These are phyloP conservation scores for Cordilura impudica DNA, from an alignment of 2,888 invertebrate genomes.

Conservation along the genomic window DNA sequence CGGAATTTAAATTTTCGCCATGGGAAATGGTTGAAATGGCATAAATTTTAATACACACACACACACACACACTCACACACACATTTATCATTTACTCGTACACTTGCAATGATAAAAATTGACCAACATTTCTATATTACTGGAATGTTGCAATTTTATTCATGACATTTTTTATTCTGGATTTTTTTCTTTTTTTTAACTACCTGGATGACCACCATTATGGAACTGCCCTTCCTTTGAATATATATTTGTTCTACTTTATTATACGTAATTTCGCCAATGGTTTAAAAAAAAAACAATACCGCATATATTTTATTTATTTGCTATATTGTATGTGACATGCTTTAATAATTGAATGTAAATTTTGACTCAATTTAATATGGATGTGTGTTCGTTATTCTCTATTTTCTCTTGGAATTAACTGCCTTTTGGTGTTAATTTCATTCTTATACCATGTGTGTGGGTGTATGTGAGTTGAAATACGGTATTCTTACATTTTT, in stretches of 20 bases:
- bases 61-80: constrained; percentile 8
- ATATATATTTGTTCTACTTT: not conserved
- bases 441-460: not conserved
- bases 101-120: constrained; percentile 19
- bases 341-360: constrained; percentile 73
- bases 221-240: not conserved
- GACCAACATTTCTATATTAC: constrained; percentile 35
- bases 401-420: constrained; percentile 27
- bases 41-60: constrained; percentile 54
- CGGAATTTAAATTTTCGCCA: constrained; percentile 62
- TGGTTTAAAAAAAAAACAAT: constrained; percentile 13
- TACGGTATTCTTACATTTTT: not conserved
- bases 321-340: constrained; percentile 65
- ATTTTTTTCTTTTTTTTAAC: not conserved
- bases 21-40: constrained; percentile 60
- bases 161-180: constrained; percentile 29
- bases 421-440: constrained; percentile 8
- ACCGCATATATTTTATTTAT: not conserved
- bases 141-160: constrained; percentile 45
- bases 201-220: constrained; percentile 34
- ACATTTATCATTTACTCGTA: not conserved
- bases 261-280: constrained; percentile 21
- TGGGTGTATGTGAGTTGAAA: not conserved
- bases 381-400: constrained; percentile 20
- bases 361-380: constrained; percentile 34